Base-by-base conservation (phyloP, 2,113 vertebrate genomes). In the Talpa occidentalis region DNA sequence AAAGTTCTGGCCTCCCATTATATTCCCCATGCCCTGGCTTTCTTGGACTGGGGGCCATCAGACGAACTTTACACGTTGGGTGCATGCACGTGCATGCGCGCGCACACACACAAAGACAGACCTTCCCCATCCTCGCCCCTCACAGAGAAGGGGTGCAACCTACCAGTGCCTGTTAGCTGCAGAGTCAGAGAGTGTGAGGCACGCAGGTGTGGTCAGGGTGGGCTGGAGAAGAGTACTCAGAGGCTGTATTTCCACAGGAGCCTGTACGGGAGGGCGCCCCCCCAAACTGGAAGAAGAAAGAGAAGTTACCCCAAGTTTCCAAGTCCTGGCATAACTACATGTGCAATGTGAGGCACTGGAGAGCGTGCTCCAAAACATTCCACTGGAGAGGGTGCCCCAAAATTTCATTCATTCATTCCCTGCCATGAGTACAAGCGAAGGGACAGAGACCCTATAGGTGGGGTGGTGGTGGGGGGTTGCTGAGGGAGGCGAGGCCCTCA, bases 261-360 rank as follows among this genome's bases (percentile, higher is more conserved):
- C 97, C 98, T 0, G 98, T 99, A 40, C 96, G 98, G 30, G 98
- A 99, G 81, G 98, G 98, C 0, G 98, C 98, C 2, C 97, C 98
- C 44, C 98, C 98, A 2, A 98, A 98, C 94, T 99, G 98, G 98
- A 99, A 98, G 93, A 98, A 98, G 97, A 99, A 99, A 88, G 98
- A 99, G 94, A 99, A 98, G 94, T 95, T 99, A 30, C 98, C 98
- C 4, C 97, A 98, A 52, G 98, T 98, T 82, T 98, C 98, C 95
- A 98, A 98, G 30, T 98, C 98, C 90, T 99, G 98, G 98, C 98
- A 99, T 94, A 98, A 98, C 59, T 98, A 98, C 97, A 98, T 98
- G 98, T 98, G 98, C 93, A 99, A 99, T 3, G 98, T 99, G 96
- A 97, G 98, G 17, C 69, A 8, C 82, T 83, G 35, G 44, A 37